Base-by-base conservation (phyloP, 2,888 invertebrate species). In the Sphinx pinastri region DNA sequence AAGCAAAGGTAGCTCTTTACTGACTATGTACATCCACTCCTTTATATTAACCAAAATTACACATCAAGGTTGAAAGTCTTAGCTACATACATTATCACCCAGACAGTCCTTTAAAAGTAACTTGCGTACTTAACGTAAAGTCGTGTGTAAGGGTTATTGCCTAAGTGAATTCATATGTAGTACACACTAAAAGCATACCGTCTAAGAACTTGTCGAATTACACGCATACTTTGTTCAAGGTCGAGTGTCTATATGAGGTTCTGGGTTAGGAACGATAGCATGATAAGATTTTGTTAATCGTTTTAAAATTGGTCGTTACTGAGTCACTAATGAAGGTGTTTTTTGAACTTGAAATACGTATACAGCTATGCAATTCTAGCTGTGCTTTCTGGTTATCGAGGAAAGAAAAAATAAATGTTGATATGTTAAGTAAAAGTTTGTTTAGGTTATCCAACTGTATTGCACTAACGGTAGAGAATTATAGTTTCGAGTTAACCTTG, bases 151-250 rank as follows among this genome's bases (percentile, higher is more conserved):
- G 47, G 60, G 63, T 63, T 63, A 49, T 63, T 16, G 19, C n/a
- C 49, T 63, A 63, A 63, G 63, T 63, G 63, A 13, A 16, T 63
- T 63, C 63, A 16, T 60, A n/a, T 49, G 63, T 63, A 63, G 12
- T 63, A 16, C 7, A n/a, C 13, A 13, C 63, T 63, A 63, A 63
- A 63, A 63, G 63, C 63, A 49, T 63, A 49, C 63, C 19, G 63
- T 63, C 63, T 63, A 47, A 63, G 47, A 49, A 63, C 19, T 63
- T 63, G 47, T 63, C 47, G 13, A 63, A 63, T 63, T 63, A 63
- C 63, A 19, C 49, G 47, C 49, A 49, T 63, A 63, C 63, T 19
- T 63, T 13, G 63, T 19, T 49, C 63, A 63, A 63, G 63, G 63
- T 49, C 49, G 12, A 47, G 19, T 49, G 13, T 63, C 45, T 49